These are phyloP conservation scores for Xenopus petersii DNA, from an alignment of 2,797 vertebrate species.

Conservation along the genomic window DNA sequence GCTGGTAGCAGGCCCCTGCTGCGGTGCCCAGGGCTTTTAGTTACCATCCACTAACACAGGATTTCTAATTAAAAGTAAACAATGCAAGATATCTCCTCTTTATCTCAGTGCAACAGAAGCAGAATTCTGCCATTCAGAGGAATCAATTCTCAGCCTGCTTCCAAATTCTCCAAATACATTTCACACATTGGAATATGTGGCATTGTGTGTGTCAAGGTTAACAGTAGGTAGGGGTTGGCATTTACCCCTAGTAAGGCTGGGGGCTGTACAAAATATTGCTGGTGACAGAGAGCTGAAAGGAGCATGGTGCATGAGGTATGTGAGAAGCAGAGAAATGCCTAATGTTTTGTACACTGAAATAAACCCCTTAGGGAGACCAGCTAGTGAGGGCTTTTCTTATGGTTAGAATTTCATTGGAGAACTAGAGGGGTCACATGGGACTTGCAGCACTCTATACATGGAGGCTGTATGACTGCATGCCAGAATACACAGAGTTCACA, in stretches of 20 bases:
- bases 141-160: neutral
- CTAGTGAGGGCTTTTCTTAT: conserved; percentile 63
- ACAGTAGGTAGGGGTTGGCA: neutral
- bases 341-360: conserved; percentile 45
- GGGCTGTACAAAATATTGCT: neutral
- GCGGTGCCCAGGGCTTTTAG: neutral
- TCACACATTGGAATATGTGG: neutral
- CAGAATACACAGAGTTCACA: conserved; percentile 56
- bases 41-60: conserved; percentile 48
- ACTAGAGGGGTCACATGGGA: conserved; percentile 74
- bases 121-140: neutral
- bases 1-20: conserved; percentile 27
- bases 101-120: conserved; percentile 8
- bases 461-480: conserved; percentile 63
- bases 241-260: neutral
- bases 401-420: conserved; percentile 75
- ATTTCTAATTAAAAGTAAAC: conserved; percentile 67
- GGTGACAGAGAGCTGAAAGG: neutral
- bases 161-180: neutral
- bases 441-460: conserved; percentile 67
- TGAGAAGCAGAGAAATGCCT: conserved; percentile 41
- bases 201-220: conserved; percentile 5
- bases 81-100: conserved; percentile 41
- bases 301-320: conserved; percentile 37
- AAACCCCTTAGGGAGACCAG: conserved; percentile 52